phyloP scores from a whole-genome alignment of 2,888 invertebrate species.

The Brachypterus glaber region DNA sequence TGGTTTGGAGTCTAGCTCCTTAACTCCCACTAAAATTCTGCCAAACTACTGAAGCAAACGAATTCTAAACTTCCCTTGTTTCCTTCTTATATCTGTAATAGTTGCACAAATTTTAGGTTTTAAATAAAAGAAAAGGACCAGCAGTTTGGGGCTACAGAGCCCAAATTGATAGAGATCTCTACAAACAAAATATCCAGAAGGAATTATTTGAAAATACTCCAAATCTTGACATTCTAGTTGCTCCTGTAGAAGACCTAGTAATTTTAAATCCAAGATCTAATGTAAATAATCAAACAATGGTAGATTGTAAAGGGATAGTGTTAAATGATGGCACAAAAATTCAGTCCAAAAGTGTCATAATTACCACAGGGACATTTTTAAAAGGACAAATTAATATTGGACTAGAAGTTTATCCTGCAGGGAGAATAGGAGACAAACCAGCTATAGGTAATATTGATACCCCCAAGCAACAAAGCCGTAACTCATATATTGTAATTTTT shows the following conservation, averaged over 20 bases:
- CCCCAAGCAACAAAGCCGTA: no score
- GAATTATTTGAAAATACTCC: conserved; percentile 54
- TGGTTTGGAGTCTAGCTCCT: no score
- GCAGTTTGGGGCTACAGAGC: conserved; percentile 85
- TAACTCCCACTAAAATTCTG: no score
- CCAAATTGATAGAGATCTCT: conserved; percentile 75
- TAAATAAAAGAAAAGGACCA: conserved; percentile 75
- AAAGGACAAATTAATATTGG: conserved; percentile 80
- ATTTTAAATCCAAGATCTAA: conserved; percentile 38
- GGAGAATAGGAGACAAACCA: conserved; percentile 70
- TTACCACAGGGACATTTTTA: conserved; percentile 85
- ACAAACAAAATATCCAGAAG: conserved; percentile 64
- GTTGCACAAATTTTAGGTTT: conserved; percentile 48
- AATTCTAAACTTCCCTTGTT: no score
- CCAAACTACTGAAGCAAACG: no score
- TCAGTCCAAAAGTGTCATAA: conserved; percentile 56
- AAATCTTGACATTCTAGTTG: conserved; percentile 58
- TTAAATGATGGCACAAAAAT: conserved; percentile 51
- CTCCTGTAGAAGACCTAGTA: conserved; percentile 71
- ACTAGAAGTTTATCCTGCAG: conserved; percentile 62
- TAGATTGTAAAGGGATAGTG: conserved; percentile 45
- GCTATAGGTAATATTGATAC: conserved; percentile 51
- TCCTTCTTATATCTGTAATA: no score
- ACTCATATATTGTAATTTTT: neutral
- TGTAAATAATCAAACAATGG: conserved; percentile 20